These are phyloP conservation scores for Gallinago media DNA, from an alignment of 2,113 vertebrate species.

Conservation along the genomic window DNA sequence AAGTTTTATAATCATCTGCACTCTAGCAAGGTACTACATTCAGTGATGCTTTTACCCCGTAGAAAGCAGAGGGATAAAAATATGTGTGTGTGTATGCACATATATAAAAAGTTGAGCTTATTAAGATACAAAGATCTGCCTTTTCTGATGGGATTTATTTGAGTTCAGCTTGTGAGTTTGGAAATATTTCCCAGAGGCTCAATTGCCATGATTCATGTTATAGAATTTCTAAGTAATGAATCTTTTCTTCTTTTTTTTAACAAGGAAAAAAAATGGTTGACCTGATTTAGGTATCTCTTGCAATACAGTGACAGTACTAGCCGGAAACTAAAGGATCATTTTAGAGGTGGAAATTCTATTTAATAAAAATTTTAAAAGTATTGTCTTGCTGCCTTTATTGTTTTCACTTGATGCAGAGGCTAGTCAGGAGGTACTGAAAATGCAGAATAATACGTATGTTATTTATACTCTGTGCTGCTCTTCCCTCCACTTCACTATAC, in stretches of 20 bases:
- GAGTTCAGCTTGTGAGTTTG: background rate
- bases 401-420: background rate
- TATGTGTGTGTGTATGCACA: background rate
- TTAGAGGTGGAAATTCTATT: background rate
- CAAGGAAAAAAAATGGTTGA: background rate
- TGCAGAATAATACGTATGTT: background rate
- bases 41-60: background rate
- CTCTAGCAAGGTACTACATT: background rate
- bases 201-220: background rate
- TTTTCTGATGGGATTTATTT: background rate
- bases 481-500: background rate
- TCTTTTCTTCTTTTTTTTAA: background rate
- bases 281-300: conserved; percentile 17
- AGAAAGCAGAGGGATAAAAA: conserved; percentile 20
- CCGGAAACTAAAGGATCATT: background rate
- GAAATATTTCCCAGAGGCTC: conserved; percentile 56
- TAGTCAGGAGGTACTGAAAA: background rate
- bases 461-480: background rate
- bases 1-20: background rate
- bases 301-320: background rate
- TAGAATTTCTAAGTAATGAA: conserved; percentile 37
- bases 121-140: conserved; percentile 16
- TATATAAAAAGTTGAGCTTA: background rate
- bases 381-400: background rate
- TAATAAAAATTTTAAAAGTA: background rate